Percentiles rank a stretch among this genome's conserved stretches.
Evolutionary conservation across 2,888 invertebrate species (phyloP).

Genomic region (Lordiphosa andalusiaca): DNA sequence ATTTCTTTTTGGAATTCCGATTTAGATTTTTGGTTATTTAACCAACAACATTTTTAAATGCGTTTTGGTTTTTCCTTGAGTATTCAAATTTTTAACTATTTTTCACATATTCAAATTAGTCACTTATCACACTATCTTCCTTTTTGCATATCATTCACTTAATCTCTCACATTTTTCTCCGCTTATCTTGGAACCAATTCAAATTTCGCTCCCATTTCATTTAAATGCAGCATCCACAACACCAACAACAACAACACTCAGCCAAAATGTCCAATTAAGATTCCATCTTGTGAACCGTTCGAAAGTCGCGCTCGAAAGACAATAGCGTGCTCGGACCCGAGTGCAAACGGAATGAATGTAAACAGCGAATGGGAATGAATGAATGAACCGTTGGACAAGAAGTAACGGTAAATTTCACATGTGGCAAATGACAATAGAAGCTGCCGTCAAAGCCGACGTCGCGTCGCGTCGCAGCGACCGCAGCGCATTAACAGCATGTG

Average conservation of each 20-base stretch:
- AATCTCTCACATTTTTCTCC: too few relatives aligned
- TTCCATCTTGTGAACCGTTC: slow-evolving; percentile 7
- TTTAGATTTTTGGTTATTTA: too few relatives aligned
- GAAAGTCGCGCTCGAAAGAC: slow-evolving; percentile 26
- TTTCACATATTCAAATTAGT: slow-evolving; percentile 1
- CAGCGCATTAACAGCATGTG: slow-evolving; percentile 37
- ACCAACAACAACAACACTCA: background rate
- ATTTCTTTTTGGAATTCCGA: too few relatives aligned
- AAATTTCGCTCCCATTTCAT: background rate
- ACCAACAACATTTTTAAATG: too few relatives aligned
- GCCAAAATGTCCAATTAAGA: slow-evolving; percentile 1
- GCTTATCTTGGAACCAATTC: too few relatives aligned
- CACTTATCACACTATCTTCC: too few relatives aligned
- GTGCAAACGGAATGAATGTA: slow-evolving; percentile 63
- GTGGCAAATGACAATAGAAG: slow-evolving; percentile 71
- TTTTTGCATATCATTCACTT: too few relatives aligned
- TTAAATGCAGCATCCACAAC: background rate
- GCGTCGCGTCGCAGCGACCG: slow-evolving; percentile 22
- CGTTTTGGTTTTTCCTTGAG: background rate
- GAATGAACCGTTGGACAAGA: slow-evolving; percentile 53
- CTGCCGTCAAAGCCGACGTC: slow-evolving; percentile 25
- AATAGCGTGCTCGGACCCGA: slow-evolving; percentile 35
- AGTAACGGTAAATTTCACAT: slow-evolving; percentile 76
- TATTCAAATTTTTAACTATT: background rate
- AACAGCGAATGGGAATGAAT: slow-evolving; percentile 75